Evolutionary conservation across 1,140 invertebrate species (phyloP).

Genomic region (Drosophila azteca): DNA sequence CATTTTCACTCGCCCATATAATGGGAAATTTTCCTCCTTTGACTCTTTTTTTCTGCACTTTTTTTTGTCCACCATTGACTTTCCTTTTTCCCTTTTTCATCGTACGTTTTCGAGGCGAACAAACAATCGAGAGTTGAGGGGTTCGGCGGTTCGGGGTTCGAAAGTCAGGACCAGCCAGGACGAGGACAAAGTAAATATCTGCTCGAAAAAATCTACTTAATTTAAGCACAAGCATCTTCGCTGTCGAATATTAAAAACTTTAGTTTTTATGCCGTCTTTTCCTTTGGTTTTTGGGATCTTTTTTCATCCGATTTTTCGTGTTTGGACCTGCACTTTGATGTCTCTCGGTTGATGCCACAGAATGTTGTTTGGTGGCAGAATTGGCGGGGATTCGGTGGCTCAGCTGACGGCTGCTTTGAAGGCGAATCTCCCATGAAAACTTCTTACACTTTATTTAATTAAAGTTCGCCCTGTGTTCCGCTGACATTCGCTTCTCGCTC

Average conservation of each 20-base stretch:
- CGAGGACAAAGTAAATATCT: slow-evolving; percentile 67
- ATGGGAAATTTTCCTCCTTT: slow-evolving; percentile 57
- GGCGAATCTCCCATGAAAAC: slow-evolving; percentile 57
- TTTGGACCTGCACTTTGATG: slow-evolving; percentile 32
- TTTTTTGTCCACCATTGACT: neutral
- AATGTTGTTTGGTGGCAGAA: slow-evolving; percentile 15
- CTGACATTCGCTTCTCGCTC: slow-evolving; percentile 43
- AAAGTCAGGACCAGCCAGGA: slow-evolving; percentile 24
- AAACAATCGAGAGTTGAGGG: slow-evolving; percentile 58
- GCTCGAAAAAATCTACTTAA: slow-evolving; percentile 58
- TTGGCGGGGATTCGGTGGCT: neutral
- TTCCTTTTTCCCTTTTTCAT: slow-evolving; percentile 24
- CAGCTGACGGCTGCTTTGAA: slow-evolving; percentile 49
- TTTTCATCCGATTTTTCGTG: neutral
- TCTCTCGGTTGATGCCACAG: slow-evolving; percentile 3
- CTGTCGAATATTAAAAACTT: slow-evolving; percentile 61
- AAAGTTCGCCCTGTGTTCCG: slow-evolving; percentile 66
- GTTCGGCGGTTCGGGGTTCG: slow-evolving; percentile 9
- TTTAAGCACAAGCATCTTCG: slow-evolving; percentile 52
- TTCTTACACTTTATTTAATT: slow-evolving; percentile 80
- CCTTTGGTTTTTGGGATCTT: slow-evolving; percentile 2
- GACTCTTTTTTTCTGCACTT: neutral
- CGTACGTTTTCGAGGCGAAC: slow-evolving; percentile 6
- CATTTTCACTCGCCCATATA: slow-evolving; percentile 78
- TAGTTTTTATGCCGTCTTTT: slow-evolving; percentile 2